These are phyloP conservation scores for Cariama cristata DNA, from an alignment of 2,113 vertebrate genomes.

Conservation along the genomic window DNA sequence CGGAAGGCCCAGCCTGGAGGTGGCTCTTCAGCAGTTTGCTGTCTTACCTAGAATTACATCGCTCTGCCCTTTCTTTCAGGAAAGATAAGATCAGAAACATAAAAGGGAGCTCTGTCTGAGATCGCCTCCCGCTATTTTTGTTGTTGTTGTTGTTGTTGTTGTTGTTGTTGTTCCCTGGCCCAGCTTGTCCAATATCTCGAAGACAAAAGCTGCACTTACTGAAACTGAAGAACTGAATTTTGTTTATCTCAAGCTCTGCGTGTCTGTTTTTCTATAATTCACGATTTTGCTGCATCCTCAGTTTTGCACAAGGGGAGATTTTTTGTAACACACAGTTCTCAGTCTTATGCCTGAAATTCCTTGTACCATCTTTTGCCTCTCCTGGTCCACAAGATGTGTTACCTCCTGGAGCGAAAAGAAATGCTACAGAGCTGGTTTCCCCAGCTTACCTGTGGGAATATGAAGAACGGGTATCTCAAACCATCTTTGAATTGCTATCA, in stretches of 20 bases:
- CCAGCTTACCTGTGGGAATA: not conserved
- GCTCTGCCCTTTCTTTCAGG: not conserved
- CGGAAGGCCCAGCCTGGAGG: accelerated
- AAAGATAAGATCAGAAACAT: not conserved
- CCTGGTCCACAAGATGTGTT: not conserved
- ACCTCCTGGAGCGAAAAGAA: not conserved
- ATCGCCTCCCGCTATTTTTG: not conserved
- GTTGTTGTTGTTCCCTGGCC: not conserved
- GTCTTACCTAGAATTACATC: accelerated
- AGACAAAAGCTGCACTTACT: not conserved
- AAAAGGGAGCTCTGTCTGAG: not conserved
- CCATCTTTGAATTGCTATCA: not conserved
- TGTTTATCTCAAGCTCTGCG: not conserved
- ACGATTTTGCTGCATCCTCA: not conserved
- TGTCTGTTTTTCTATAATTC: not conserved
- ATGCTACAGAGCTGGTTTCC: not conserved
- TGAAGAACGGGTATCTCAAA: not conserved
- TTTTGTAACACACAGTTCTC: not conserved
- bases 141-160: not conserved
- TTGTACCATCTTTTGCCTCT: not conserved
- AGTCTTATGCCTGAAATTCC: not conserved
- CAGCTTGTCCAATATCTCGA: not conserved
- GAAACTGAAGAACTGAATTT: not conserved
- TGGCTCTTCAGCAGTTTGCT: not conserved
- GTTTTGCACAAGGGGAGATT: not conserved